Percentiles rank a stretch among this genome's conserved stretches.
These are phyloP conservation scores for Urocolius indicus DNA, from an alignment of 2,113 vertebrate genomes.

Conservation along the genomic window DNA sequence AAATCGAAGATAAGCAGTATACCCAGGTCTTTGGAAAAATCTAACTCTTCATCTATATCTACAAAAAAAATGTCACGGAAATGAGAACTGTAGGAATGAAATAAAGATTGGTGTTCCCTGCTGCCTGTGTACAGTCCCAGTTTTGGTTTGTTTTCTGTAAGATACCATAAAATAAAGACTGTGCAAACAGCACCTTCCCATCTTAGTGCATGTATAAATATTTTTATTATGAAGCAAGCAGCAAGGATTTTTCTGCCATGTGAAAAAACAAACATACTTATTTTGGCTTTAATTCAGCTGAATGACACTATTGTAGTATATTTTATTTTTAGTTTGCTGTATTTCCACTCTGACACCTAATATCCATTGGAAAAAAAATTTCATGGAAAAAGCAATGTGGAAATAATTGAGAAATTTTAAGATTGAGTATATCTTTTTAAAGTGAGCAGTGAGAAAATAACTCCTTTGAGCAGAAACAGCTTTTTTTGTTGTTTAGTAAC, in stretches of 20 bases:
- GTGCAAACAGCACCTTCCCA: background rate
- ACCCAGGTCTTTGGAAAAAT: background rate
- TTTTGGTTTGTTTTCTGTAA: background rate
- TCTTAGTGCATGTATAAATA: background rate
- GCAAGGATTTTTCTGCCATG: background rate
- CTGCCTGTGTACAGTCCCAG: accelerated
- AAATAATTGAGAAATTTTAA: background rate
- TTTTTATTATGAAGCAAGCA: background rate
- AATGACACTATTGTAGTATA: background rate
- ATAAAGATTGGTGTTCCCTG: background rate
- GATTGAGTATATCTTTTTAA: background rate
- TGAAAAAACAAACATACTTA: background rate
- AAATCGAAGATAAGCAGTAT: background rate
- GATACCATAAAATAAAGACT: background rate
- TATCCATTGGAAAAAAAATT: background rate
- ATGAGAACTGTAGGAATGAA: background rate
- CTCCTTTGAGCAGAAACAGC: background rate
- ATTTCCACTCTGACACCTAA: background rate
- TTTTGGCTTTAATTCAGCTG: background rate
- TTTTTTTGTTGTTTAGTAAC: background rate
- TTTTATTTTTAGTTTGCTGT: background rate
- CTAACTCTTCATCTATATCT: background rate
- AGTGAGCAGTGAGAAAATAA: background rate
- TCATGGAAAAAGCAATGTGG: background rate
- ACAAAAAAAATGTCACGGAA: background rate